A percentile compares a stretch with the other conserved stretches of the same genome.
These are phyloP conservation scores for Alfaro cultratus DNA, from an alignment of 2,797 vertebrate species.

Conservation along the genomic window DNA sequence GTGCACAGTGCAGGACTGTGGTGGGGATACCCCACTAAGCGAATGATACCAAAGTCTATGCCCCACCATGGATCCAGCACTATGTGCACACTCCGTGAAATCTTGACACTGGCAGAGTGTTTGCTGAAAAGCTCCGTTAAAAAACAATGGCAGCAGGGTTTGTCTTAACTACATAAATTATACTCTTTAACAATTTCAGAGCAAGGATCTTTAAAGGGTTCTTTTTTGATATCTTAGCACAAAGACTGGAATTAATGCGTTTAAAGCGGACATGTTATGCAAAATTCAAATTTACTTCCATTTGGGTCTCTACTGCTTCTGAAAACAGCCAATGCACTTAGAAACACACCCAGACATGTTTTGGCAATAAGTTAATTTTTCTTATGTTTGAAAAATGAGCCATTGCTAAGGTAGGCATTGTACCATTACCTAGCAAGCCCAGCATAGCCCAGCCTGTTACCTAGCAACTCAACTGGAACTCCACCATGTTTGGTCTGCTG, in stretches of 20 bases:
- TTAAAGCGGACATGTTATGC: neutral
- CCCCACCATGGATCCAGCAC: constrained; percentile 57
- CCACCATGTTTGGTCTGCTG: too few species aligned
- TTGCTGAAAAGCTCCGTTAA: neutral
- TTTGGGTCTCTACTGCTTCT: too few species aligned
- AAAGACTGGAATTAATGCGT: constrained; percentile 8
- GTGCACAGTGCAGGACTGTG: constrained; percentile 46
- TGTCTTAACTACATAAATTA: neutral
- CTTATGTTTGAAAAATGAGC: too few species aligned
- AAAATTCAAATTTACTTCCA: too few species aligned
- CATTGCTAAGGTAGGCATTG: too few species aligned
- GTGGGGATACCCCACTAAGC: constrained; percentile 75
- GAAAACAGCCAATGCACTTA: too few species aligned
- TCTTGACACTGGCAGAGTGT: constrained; percentile 25
- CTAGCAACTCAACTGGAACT: too few species aligned
- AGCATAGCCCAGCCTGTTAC: too few species aligned
- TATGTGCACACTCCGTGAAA: constrained; percentile 37
- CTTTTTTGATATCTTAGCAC: neutral
- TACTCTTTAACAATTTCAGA: neutral
- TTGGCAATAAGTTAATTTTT: too few species aligned
- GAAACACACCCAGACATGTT: too few species aligned
- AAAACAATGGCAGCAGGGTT: neutral
- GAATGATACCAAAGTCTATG: constrained; percentile 86
- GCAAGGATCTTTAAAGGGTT: neutral
- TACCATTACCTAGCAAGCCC: too few species aligned